Conservation (phyloP, 2,888 invertebrate genomes). For the Lamproptera curius region DNA sequence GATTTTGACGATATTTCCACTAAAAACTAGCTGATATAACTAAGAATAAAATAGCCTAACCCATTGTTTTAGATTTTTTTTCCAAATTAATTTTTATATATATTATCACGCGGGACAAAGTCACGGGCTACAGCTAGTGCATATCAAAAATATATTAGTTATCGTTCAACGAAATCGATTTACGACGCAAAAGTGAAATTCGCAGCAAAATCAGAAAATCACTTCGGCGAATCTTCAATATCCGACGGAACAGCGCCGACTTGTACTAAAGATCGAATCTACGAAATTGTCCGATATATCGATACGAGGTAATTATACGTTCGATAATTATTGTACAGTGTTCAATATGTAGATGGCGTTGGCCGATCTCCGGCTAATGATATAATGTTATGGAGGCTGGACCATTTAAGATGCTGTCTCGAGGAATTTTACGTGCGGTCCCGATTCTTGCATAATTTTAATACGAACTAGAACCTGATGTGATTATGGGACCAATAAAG, state of each 20-base stretch:
- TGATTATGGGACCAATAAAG: background rate
- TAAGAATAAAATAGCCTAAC: no score
- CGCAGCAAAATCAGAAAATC: background rate
- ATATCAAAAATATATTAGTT: no score
- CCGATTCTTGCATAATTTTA: constrained; percentile 8
- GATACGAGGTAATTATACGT: constrained; percentile 16
- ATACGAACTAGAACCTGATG: background rate
- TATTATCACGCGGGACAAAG: no score
- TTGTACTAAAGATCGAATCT: constrained; percentile 11
- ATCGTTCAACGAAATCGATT: background rate
- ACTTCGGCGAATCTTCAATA: background rate
- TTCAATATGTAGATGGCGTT: constrained; percentile 8
- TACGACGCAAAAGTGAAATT: background rate
- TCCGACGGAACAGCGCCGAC: background rate
- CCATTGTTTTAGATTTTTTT: no score
- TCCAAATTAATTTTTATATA: no score
- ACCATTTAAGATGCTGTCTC: constrained; percentile 11
- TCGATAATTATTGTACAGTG: constrained; percentile 11
- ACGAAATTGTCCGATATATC: constrained; percentile 15
- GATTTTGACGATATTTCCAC: no score
- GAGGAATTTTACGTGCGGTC: constrained; percentile 12
- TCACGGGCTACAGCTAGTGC: no score
- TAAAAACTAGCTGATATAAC: no score
- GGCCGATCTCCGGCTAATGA: constrained; percentile 10
- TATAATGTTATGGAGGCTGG: constrained; percentile 6